These are phyloP conservation scores for Natrix natrix DNA, from an alignment of 2,797 vertebrate genomes.

Conservation along the genomic window DNA sequence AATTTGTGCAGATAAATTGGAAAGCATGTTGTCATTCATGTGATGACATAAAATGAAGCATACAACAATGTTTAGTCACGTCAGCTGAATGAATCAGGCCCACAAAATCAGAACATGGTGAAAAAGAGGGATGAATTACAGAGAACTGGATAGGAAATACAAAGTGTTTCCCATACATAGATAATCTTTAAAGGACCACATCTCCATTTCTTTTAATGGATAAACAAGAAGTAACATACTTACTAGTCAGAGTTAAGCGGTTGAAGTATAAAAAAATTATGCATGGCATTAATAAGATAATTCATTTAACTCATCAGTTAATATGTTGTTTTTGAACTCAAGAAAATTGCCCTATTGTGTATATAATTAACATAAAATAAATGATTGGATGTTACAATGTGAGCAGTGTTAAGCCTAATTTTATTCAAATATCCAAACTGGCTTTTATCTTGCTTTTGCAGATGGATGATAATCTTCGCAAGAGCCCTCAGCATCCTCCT, in stretches of 20 bases:
- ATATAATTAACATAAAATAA: not conserved
- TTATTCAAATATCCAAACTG: conserved; percentile 47
- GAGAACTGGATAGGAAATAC: not conserved
- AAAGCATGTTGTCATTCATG: not conserved
- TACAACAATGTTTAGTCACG: not conserved
- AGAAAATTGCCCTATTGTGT: not conserved
- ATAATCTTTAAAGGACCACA: not conserved
- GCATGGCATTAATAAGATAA: not conserved
- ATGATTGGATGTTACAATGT: not conserved
- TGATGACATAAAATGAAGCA: not conserved
- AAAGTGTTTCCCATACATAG: not conserved
- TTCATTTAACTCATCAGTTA: not conserved
- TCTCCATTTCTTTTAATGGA: not conserved
- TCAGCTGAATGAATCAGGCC: not conserved
- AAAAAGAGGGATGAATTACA: not conserved
- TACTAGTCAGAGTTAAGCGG: not conserved
- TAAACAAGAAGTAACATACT: not conserved
- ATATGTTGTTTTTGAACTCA: not conserved
- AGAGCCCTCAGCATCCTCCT: conserved; percentile 92
- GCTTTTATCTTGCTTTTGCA: conserved; percentile 70
- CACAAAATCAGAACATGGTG: not conserved
- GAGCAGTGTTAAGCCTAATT: not conserved
- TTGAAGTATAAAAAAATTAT: not conserved
- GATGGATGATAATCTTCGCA: conserved; percentile 98
- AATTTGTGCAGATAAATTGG: not conserved